phyloP scores from a whole-genome alignment of 2,113 vertebrate genomes.

The Varanus komodoensis region DNA sequence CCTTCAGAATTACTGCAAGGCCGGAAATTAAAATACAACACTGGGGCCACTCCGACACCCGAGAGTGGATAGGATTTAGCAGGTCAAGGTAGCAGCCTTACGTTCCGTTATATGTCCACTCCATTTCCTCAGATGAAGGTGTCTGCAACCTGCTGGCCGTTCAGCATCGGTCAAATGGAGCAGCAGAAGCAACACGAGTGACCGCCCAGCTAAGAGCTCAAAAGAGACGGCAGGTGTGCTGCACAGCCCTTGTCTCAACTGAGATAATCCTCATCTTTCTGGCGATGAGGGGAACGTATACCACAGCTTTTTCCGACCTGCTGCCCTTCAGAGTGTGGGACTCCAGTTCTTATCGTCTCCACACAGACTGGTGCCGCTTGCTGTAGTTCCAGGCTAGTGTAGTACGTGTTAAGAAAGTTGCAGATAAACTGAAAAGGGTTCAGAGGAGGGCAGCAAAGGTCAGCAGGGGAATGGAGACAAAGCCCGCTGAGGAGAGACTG shows the following conservation, averaged over 20 bases:
- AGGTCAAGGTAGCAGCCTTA: neutral
- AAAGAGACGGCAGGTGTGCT: neutral
- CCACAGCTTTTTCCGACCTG: no score
- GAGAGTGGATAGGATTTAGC: neutral
- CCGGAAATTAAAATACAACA: neutral
- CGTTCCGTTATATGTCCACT: no score
- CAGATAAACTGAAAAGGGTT: no score
- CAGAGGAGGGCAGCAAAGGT: no score
- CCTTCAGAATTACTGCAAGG: neutral
- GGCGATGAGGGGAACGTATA: neutral
- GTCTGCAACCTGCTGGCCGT: neutral
- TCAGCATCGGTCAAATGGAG: neutral
- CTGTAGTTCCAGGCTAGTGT: no score
- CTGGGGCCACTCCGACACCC: accelerated
- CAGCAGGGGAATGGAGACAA: no score
- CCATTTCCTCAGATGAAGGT: neutral
- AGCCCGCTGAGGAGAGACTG: no score
- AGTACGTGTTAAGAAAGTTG: no score
- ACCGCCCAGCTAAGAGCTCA: neutral
- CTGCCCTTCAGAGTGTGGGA: neutral
- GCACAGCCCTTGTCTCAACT: neutral
- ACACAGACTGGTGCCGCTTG: no score
- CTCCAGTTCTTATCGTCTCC: no score
- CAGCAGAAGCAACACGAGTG: neutral
- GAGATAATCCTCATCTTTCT: neutral